Base-by-base conservation (phyloP, 2,888 invertebrate genomes). In the Allygus modestus region DNA sequence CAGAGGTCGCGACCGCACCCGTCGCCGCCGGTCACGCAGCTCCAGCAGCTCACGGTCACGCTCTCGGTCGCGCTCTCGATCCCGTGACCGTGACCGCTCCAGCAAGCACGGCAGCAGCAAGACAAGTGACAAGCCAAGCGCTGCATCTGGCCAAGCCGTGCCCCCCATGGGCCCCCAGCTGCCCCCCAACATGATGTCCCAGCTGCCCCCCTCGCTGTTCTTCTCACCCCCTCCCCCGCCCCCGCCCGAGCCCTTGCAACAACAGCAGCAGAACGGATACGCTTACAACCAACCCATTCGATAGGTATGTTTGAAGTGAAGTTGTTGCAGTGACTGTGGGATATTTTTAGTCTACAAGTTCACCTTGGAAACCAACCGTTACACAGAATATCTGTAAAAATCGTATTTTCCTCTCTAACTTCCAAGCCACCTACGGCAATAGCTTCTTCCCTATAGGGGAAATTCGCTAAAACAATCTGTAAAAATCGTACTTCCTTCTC, bases 181-280 rank as follows among this genome's bases (percentile, higher is more conserved):
- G 58, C 37, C 75, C 33, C 75, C 75, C 17, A 9, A 31, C 43
- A 75, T 83, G 75, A 41, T 83, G 61, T 51, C 75, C 0, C 37
- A 31, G 28, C 75, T 83, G 12, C 83, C 83, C 9, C 75, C 83
- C 41, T 41, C 83, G 12, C 58, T 83, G 17, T 83, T 83, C 58
- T 83, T 83, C 75, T 75, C 58, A 15, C 83, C 83, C 5, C 83
- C 83, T 26, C 83, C 83, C 33, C 83, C 83, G 0, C 83, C 83
- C 26, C 83, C 83, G 17, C 83, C 83, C 20, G 58, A 75, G 15
- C 83, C 83, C 11, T 51, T 51, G 23, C 33, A 28, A 33, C 83
- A 46, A n/a, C 33, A 46, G 31, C 79, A 79, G 58, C 79, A 33
- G 33, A 79, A 79, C 26, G 79, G 79, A 28, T 79, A 58, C 28